Evolutionary conservation across 2,797 vertebrate genomes (phyloP).

Genomic region (Acipenser ruthenus): DNA sequence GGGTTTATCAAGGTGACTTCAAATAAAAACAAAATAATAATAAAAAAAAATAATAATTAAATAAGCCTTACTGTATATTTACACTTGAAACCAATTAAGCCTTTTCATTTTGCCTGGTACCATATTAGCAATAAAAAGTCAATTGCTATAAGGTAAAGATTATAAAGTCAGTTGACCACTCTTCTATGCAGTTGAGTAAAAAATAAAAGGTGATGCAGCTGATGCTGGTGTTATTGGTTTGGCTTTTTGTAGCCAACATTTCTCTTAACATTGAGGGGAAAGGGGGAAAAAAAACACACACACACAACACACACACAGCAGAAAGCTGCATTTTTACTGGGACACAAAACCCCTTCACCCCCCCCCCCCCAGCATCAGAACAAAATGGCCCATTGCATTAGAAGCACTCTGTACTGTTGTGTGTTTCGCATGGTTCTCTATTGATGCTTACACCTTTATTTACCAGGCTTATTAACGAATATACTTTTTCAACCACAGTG

Average conservation of each 20-base stretch:
- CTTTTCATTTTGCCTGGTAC: slow-evolving; percentile 9
- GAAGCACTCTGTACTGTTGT: no score
- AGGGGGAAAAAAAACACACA: slow-evolving; percentile 3
- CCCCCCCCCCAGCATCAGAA: no score
- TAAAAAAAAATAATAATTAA: slow-evolving; percentile 1
- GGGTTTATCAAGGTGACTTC: slow-evolving; percentile 2
- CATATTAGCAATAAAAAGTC: slow-evolving; percentile 7
- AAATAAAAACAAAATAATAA: slow-evolving; percentile 11
- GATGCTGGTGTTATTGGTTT: no score
- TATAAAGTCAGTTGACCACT: background rate
- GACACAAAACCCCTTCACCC: no score
- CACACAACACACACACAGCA: slow-evolving; percentile 8
- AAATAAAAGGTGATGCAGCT: slow-evolving; percentile 1
- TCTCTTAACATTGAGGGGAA: no score
- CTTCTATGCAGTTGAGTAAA: slow-evolving; percentile 7
- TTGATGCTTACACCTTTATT: no score
- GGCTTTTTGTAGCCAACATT: background rate
- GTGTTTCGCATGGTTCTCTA: no score
- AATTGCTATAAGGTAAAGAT: background rate
- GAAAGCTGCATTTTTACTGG: no score
- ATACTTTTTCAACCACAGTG: background rate
- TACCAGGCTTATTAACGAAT: background rate
- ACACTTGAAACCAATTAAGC: background rate
- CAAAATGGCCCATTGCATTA: background rate
- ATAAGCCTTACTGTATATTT: background rate